A percentile compares a stretch with the other conserved stretches of the same genome.
Conservation (phyloP, 2,888 invertebrate species). For the Nudaria mundana region DNA sequence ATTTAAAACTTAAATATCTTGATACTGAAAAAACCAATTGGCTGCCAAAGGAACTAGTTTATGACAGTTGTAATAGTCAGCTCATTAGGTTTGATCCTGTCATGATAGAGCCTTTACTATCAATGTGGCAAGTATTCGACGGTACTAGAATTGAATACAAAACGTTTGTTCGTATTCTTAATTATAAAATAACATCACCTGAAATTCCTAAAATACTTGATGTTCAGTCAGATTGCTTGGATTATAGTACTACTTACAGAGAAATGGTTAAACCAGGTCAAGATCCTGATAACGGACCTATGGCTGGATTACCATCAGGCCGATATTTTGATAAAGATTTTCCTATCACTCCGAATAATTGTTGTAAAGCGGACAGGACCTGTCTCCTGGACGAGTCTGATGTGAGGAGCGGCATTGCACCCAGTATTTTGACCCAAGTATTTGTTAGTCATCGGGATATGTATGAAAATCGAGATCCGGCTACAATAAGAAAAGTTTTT, state of each 20-base stretch:
- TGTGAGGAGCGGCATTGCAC: constrained; percentile 50
- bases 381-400: constrained; percentile 64
- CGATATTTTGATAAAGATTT: constrained; percentile 65
- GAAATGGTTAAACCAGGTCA: constrained; percentile 64
- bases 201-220: constrained; percentile 66
- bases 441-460: constrained; percentile 64
- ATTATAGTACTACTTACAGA: constrained; percentile 62
- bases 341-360: constrained; percentile 53
- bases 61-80: constrained; percentile 61
- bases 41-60: constrained; percentile 65
- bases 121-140: constrained; percentile 67
- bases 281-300: constrained; percentile 35
- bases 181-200: constrained; percentile 62
- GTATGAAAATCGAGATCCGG: constrained; percentile 57
- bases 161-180: constrained; percentile 71
- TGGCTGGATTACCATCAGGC: constrained; percentile 67
- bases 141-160: constrained; percentile 70
- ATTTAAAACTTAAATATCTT: constrained; percentile 54
- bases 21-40: constrained; percentile 66
- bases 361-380: constrained; percentile 46
- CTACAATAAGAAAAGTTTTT: constrained; percentile 67
- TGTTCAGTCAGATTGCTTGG: constrained; percentile 48
- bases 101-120: constrained; percentile 72
- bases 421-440: constrained; percentile 55
- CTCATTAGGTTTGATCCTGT: constrained; percentile 67